These are phyloP conservation scores for Eupithecia insigniata DNA, from an alignment of 2,888 invertebrate genomes.

Conservation along the genomic window DNA sequence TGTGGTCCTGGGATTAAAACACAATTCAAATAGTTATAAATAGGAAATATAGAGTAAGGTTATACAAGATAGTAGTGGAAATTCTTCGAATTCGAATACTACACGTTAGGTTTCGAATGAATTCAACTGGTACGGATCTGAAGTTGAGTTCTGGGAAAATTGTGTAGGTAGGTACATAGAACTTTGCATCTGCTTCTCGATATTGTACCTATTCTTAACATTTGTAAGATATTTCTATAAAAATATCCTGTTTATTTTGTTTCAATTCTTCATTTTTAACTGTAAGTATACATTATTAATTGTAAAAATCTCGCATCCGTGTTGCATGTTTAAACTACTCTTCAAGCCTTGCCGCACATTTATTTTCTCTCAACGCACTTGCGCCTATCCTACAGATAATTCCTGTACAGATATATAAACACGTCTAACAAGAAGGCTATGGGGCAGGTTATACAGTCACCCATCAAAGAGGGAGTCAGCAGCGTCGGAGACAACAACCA, in stretches of 20 bases:
- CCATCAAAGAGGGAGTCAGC: constrained; percentile 91
- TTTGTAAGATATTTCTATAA: neutral
- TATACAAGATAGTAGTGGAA: neutral
- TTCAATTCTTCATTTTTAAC: neutral
- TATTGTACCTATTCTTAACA: neutral
- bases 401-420: constrained; percentile 50
- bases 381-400: constrained; percentile 41
- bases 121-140: neutral
- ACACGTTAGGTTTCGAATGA: neutral
- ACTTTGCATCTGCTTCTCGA: neutral
- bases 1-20: neutral
- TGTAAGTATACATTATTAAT: neutral
- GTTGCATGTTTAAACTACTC: constrained; percentile 21
- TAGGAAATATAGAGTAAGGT: neutral
- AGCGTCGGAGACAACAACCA: constrained; percentile 91
- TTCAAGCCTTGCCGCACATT: constrained; percentile 29
- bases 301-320: neutral
- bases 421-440: constrained; percentile 56
- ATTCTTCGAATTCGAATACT: neutral
- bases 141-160: neutral
- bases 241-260: neutral
- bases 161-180: neutral
- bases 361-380: constrained; percentile 34
- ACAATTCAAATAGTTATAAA: neutral
- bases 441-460: constrained; percentile 88